Percentiles rank a stretch among this genome's conserved stretches.
phyloP scores from a whole-genome alignment of 2,888 invertebrate genomes.

The Pomacea canaliculata region DNA sequence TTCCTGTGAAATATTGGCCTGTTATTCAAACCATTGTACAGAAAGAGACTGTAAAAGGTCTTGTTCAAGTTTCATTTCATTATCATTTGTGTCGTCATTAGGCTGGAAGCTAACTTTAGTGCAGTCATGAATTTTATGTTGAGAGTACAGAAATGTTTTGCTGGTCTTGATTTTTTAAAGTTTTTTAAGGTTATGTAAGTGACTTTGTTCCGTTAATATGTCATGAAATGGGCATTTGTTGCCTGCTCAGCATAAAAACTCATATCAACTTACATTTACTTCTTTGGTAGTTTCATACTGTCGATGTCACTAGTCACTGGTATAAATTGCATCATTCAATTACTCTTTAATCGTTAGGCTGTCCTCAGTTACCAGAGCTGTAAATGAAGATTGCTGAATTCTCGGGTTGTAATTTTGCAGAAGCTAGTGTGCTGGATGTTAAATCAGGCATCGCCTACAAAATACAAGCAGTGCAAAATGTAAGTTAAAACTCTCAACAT shows the following conservation, averaged over 20 bases:
- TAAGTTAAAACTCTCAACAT: conserved; percentile 35
- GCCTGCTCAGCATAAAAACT: too few species aligned
- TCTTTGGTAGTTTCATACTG: too few species aligned
- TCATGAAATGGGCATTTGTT: too few species aligned
- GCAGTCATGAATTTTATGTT: too few species aligned
- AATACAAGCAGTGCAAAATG: conserved; percentile 50
- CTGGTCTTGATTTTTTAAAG: too few species aligned
- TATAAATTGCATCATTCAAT: neutral
- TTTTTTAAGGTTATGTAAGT: too few species aligned
- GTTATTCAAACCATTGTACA: conserved; percentile 49
- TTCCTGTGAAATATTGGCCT: conserved; percentile 62
- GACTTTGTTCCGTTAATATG: too few species aligned
- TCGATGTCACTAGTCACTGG: too few species aligned
- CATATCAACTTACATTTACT: too few species aligned
- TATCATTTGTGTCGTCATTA: too few species aligned
- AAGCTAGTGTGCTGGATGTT: conserved; percentile 55
- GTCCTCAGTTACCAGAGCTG: neutral
- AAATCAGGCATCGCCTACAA: conserved; percentile 53
- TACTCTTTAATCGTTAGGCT: neutral
- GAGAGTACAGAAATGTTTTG: too few species aligned
- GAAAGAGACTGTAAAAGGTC: conserved; percentile 48
- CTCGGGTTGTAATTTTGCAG: conserved; percentile 42
- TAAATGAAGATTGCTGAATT: neutral
- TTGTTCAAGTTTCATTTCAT: neutral
- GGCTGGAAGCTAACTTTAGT: too few species aligned